Base-by-base conservation (phyloP, 2,888 invertebrate species). In the Drosophila niveifrons region DNA sequence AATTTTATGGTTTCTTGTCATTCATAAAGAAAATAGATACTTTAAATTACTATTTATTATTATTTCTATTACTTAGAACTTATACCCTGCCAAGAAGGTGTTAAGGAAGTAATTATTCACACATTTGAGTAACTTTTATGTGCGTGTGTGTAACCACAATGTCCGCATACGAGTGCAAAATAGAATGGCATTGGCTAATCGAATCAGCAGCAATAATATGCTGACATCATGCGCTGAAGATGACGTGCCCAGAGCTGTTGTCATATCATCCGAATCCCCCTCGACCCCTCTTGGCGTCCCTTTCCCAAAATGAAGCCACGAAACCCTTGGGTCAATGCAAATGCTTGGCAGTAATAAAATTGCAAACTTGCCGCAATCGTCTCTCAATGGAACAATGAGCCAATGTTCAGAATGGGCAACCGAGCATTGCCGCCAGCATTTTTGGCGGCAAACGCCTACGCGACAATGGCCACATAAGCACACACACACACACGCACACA, bases 401-500 rank as follows among this genome's bases (percentile, higher is more conserved):
- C 61, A 64, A 62, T 61, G 52, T 34, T 67, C 65, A 63, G 68
- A 74, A 64, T 68, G 74, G 78, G 52, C 55, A 66, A 52, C 57
- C 48, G 68, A 70, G 46, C 59, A 75, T 51, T 61, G 74, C 83
- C 72, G 80, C 66, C 61, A 85, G 83, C 66, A 71, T 76, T 87
- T 82, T 82, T 82, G 88, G 82, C 82, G 82, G 82, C 88, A 87
- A 83, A 77, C 88, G 83, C 83, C 83, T 82, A 87, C 83, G 79
- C 84, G 62, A 59, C 67, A 62, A 55, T 56, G 48, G 7, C 55
- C 56, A 58, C 57, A 58, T 47, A 52, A 43, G 34, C 11, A 50
- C 18, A 39, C n/a, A 55, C 31, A 36, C 36, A 48, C 55, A 39
- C 50, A 53, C 34, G 53, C 29, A 23, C 23, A 23, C n/a, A n/a